Evolutionary conservation across 23 tunicate species (phyloP).

Genomic region (Trididemnum miniatum): DNA sequence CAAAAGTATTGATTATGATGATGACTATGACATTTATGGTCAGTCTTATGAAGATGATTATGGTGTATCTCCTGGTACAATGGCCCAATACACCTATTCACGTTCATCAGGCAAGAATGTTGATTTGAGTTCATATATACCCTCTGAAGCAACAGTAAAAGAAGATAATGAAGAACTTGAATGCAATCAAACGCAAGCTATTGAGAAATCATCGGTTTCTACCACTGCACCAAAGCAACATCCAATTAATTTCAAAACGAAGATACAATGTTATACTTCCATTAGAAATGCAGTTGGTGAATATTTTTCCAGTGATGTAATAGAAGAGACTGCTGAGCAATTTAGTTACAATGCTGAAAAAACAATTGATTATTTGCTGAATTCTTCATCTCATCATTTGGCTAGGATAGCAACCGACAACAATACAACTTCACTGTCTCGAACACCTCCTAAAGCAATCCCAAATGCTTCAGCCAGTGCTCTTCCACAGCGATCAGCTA

Average conservation of each 20-base stretch:
- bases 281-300: conserved; percentile 77
- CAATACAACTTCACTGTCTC: not conserved
- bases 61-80: conserved; percentile 84
- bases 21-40: conserved; percentile 78
- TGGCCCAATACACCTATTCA: conserved; percentile 70
- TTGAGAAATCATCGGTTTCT: not conserved
- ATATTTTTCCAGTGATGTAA: conserved; percentile 38
- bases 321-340: conserved; percentile 45
- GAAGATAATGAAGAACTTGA: conserved; percentile 49
- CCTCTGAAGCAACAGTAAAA: conserved; percentile 70
- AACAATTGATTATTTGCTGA: conserved; percentile 60
- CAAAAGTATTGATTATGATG: conserved; percentile 74
- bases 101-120: conserved; percentile 51
- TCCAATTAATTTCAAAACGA: not conserved
- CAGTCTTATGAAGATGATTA: conserved; percentile 90
- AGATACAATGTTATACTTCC: conserved; percentile 13
- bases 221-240: not conserved
- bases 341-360: conserved; percentile 58
- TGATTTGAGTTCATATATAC: conserved; percentile 71
- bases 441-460: not conserved
- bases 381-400: not conserved
- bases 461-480: not conserved
- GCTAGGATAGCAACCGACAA: not conserved
- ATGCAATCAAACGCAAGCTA: not conserved
- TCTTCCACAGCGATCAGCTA: conserved; percentile 15